Evolutionary conservation across 2,888 invertebrate species (phyloP).

Genomic region (Leptinotarsa juncta): DNA sequence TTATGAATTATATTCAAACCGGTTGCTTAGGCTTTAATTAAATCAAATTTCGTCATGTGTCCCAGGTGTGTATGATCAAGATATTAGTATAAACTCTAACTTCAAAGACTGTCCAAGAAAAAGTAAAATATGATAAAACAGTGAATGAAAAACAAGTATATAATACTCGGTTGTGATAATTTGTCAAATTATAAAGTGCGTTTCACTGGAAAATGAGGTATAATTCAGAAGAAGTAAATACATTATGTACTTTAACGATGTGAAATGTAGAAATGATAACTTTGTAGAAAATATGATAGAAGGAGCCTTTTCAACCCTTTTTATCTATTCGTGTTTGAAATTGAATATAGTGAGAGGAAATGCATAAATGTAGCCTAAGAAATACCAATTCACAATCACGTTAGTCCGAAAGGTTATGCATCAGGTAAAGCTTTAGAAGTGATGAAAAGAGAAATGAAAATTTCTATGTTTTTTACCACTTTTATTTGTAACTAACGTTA

Average conservation of each 20-base stretch:
- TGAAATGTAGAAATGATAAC: constrained; percentile 29
- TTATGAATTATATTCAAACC: too few relatives aligned
- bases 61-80: constrained; percentile 34
- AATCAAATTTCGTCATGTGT: not conserved
- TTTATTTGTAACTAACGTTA: too few relatives aligned
- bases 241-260: constrained; percentile 25
- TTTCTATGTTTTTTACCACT: too few relatives aligned
- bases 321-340: constrained; percentile 46
- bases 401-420: constrained; percentile 30
- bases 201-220: not conserved
- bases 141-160: not conserved
- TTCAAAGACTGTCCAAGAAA: constrained; percentile 32
- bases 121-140: constrained; percentile 31
- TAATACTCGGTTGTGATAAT: not conserved
- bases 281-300: constrained; percentile 39
- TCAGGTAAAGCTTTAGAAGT: not conserved
- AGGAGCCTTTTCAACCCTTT: constrained; percentile 37
- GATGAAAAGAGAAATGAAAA: too few relatives aligned
- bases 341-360: constrained; percentile 42
- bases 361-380: constrained; percentile 39
- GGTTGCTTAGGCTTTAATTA: too few relatives aligned
- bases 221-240: not conserved
- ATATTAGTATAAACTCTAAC: constrained; percentile 8
- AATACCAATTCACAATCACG: not conserved
- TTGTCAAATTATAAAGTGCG: not conserved